Evolutionary conservation across 2,113 vertebrate species (phyloP).

Genomic region (Puffinus mauretanicus): DNA sequence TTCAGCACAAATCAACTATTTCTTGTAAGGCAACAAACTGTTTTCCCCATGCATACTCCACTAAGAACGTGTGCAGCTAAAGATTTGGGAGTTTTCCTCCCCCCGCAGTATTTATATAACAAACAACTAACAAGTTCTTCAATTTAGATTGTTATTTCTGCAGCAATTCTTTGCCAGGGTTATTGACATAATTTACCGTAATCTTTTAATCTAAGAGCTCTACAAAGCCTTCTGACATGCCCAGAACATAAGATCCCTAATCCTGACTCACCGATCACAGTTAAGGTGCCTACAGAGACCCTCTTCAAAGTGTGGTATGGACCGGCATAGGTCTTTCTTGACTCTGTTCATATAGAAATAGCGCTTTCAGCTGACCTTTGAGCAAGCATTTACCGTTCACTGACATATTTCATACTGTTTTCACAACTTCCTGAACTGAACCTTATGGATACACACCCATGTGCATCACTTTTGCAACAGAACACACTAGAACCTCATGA

Average conservation of each 20-base stretch:
- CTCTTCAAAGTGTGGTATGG: rapidly evolving
- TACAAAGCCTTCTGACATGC: background rate
- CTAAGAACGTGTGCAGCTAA: background rate
- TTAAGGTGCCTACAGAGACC: background rate
- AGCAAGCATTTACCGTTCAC: background rate
- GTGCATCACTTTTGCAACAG: background rate
- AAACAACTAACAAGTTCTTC: background rate
- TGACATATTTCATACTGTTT: background rate
- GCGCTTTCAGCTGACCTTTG: background rate
- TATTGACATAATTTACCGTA: background rate
- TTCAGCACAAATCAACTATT: background rate
- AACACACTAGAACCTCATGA: background rate
- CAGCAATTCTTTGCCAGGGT: background rate
- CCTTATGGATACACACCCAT: background rate
- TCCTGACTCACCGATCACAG: background rate
- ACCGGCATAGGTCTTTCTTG: background rate
- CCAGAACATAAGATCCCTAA: background rate
- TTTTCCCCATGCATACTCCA: background rate
- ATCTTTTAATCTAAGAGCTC: background rate
- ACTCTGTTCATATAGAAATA: background rate
- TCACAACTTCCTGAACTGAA: background rate
- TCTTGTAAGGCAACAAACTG: background rate
- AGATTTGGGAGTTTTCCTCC: background rate
- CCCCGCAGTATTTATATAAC: background rate
- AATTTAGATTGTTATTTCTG: background rate